These are phyloP conservation scores for Timema cristinae DNA, from an alignment of 2,888 invertebrate genomes.

Conservation along the genomic window DNA sequence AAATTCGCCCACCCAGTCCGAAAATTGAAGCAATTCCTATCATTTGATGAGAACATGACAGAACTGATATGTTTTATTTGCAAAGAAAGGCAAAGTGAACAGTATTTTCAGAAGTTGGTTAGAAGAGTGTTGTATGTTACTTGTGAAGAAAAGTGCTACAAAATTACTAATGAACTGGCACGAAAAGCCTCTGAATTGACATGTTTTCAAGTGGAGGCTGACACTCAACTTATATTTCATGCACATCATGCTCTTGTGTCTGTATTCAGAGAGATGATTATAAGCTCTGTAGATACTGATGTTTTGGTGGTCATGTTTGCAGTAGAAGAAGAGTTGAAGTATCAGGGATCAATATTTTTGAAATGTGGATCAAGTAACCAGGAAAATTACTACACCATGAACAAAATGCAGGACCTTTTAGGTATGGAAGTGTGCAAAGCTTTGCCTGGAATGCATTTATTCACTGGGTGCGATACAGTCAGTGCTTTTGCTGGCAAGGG, in stretches of 20 bases:
- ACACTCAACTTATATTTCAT: not conserved
- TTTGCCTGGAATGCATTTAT: not conserved
- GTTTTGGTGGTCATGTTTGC: not conserved
- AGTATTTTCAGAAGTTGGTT: not conserved
- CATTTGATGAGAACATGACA: not conserved
- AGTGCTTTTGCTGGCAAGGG: not conserved
- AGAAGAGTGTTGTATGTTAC: not conserved
- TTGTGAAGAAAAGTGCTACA: not conserved
- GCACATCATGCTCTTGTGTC: not conserved
- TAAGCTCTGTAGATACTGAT: not conserved
- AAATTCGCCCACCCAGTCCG: not conserved
- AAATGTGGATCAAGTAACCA: not conserved
- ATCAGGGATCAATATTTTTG: not conserved
- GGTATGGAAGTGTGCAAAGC: not conserved
- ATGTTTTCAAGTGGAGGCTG: not conserved
- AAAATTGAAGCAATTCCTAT: slow-evolving; percentile 5
- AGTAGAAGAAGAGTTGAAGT: not conserved
- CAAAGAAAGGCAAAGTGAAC: not conserved
- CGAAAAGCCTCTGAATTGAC: not conserved
- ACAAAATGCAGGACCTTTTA: not conserved
- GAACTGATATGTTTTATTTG: not conserved
- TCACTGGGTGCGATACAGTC: not conserved
- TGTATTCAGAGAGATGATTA: not conserved
- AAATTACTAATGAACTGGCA: not conserved
- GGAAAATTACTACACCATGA: not conserved